Base-by-base conservation (phyloP, 2,797 vertebrate genomes). In the Erethizon dorsatum region DNA sequence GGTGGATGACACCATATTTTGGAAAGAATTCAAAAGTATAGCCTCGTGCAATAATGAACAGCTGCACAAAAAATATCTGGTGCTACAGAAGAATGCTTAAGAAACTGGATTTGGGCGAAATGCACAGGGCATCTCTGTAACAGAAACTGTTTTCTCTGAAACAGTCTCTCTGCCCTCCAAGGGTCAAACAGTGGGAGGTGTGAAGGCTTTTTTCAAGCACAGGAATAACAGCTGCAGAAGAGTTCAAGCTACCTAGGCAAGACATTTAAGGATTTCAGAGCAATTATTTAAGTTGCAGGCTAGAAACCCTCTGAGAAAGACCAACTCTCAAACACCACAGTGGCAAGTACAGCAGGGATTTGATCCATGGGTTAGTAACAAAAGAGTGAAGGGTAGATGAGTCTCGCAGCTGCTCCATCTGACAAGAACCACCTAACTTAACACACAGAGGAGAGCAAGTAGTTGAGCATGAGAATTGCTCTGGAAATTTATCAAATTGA, bases 401-500 rank as follows among this genome's bases (percentile, higher is more conserved):
- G 18, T 2, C 18, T 65, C 47, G 31, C 57, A 57, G 13, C 37
- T 28, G 41, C 28, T 52, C 13, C 45, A 5, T 37, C 52, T 33
- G 28, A 56, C 91, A 65, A 94, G 50, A 88, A 28, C 18, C 61
- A n/a, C 28, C 57, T 47, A 31, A 73, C 63, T 85, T 54, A n/a
- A 79, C 45, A 57, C 14, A 17, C 3, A 14, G 67, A 15, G 5
- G 45, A 50, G 17, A 67, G 73, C 6, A 22, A 37, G 57, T 8
- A 33, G 79, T 22, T 69, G 45, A 94, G 80, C 41, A 33, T 56
- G 50, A 71, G 37, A 20, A 82, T 0, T 8, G 80, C 79, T 91
- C 90, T 83, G 69, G 24, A 89, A 91, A 95, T 22, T 61, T 47
- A 82, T 86, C 69, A 91, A 52, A 97, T 79, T 91, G 92, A 97